Base-by-base conservation (phyloP, 2,888 invertebrate genomes). In the Rutpela maculata region DNA sequence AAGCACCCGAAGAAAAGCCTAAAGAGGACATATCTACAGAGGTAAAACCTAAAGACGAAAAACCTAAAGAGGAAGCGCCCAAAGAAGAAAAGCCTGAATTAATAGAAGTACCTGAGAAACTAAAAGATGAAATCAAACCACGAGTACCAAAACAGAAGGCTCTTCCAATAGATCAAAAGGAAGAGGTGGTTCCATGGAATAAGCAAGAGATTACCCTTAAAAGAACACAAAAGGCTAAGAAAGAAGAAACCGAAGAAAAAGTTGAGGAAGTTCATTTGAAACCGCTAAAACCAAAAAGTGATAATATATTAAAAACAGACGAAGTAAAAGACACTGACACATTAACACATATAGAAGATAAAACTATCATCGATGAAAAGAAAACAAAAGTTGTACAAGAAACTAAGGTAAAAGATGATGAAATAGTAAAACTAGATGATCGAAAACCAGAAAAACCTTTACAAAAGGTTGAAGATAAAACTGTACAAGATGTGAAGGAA, bases 201-300 rank as follows among this genome's bases (percentile, higher is more conserved):
- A 92, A 94, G 85, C 93, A 95, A 88, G 91, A 91, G 80, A 90
- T 92, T 15, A 89, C 87, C 59, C 84, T 93, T 26, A 93, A 92
- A 77, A 89, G 86, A 77, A 83, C 90, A 0, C 87, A 86, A 75
- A 85, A 86, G 17, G 87, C 88, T 50, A 87, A 81, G 69, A 90
- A 90, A 82, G 88, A 89, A 77, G 81, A 91, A 91, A 38, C 74
- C 26, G 81, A 80, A 76, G 84, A 84, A 75, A 79, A 59, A 15
- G 10, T 82, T 19, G 83, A 84, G 73, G 80, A 83, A 26, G 83
- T 85, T 65, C 69, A 78, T 70, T 74, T 85, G 31, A 84, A 84
- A 79, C 83, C 84, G 11, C 3, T 31, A 43, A 31, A 68, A 38
- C 26, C 59, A 1, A 56, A 74, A 59, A 19, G 62, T 6, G 89